phyloP scores from a whole-genome alignment of 2,797 vertebrate genomes.

The Miichthys miiuy region DNA sequence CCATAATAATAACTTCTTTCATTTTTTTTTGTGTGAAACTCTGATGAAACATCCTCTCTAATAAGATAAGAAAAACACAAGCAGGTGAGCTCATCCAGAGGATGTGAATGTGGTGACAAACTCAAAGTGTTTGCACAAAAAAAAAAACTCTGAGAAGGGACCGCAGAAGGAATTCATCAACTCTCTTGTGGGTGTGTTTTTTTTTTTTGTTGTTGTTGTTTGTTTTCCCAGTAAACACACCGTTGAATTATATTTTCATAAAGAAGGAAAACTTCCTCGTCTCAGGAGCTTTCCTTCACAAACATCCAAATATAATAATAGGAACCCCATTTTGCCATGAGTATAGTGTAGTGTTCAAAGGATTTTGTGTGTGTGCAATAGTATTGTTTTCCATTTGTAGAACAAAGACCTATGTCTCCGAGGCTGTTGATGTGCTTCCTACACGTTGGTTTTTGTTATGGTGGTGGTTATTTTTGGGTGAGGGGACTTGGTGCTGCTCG shows the following conservation, averaged over 20 bases:
- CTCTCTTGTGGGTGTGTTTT: constrained; percentile 32
- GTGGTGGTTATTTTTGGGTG: constrained; percentile 70
- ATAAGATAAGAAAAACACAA: constrained; percentile 10
- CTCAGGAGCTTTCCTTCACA: constrained; percentile 46
- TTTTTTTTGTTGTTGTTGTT: not conserved
- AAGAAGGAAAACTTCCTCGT: constrained; percentile 37
- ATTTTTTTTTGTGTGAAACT: constrained; percentile 26
- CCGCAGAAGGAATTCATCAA: constrained; percentile 30
- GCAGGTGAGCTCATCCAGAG: not conserved
- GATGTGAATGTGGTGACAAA: constrained; percentile 15
- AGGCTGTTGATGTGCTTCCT: constrained; percentile 75
- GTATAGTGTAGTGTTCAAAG: constrained; percentile 71
- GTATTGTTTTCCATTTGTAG: constrained; percentile 60
- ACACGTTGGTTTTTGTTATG: constrained; percentile 64
- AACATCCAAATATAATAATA: constrained; percentile 44
- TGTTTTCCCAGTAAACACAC: constrained; percentile 26
- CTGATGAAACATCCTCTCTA: constrained; percentile 12
- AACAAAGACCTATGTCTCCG: constrained; percentile 65
- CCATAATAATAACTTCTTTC: constrained; percentile 61
- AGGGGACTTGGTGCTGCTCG: constrained; percentile 74
- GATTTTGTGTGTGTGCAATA: constrained; percentile 68
- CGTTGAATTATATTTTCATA: constrained; percentile 57
- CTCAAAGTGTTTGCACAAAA: constrained; percentile 28
- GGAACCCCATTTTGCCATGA: constrained; percentile 54
- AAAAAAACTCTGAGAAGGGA: constrained; percentile 12